Evolutionary conservation across 2,797 vertebrate genomes (phyloP).

Genomic region (Hippoglossus hippoglossus): DNA sequence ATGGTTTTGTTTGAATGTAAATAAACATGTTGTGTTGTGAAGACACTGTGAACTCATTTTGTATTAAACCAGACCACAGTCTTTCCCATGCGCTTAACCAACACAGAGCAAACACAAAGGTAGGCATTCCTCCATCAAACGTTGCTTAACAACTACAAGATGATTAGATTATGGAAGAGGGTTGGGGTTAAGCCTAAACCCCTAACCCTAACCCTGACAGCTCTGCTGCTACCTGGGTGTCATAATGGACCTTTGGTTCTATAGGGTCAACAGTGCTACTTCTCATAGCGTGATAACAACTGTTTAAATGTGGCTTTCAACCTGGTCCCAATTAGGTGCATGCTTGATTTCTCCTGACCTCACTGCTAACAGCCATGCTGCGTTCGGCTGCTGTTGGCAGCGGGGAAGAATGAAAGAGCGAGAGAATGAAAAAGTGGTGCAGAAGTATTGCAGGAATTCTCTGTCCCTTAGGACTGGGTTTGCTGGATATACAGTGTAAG

Average conservation of each 20-base stretch:
- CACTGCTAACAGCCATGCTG: constrained; percentile 32
- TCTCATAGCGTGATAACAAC: constrained; percentile 37
- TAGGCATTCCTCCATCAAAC: not conserved
- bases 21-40: constrained; percentile 3
- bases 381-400: constrained; percentile 25
- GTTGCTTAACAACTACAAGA: not conserved
- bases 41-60: not conserved
- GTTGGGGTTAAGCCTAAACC: no score
- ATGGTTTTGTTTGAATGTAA: constrained; percentile 14
- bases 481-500: not conserved
- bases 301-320: constrained; percentile 45
- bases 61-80: not conserved
- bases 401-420: constrained; percentile 19
- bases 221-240: constrained; percentile 7
- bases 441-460: constrained; percentile 21
- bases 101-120: not conserved
- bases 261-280: constrained; percentile 29
- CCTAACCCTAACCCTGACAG: no score
- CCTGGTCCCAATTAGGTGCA: constrained; percentile 48
- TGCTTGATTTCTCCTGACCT: constrained; percentile 46
- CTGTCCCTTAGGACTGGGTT: not conserved
- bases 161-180: not conserved
- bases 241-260: constrained; percentile 19
- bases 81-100: not conserved
- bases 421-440: constrained; percentile 5